Percentiles rank a stretch among this genome's conserved stretches.
phyloP scores from a whole-genome alignment of 2,888 invertebrate genomes.

The Agelastica alni region DNA sequence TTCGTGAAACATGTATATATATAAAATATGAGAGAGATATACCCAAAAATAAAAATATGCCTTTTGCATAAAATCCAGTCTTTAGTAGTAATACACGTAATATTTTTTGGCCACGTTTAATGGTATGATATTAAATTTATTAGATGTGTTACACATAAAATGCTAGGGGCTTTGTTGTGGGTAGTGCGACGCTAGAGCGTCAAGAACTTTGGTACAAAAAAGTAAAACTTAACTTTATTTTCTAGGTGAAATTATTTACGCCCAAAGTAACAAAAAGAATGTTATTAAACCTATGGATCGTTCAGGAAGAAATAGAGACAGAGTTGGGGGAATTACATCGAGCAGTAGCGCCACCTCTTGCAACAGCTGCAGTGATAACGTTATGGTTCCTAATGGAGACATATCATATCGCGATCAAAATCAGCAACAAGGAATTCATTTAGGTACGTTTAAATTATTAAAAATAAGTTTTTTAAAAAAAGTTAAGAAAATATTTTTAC shows the following conservation, averaged over 20 bases:
- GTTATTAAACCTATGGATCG: slow-evolving; percentile 53
- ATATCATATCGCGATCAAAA: slow-evolving; percentile 50
- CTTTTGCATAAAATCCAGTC: no score
- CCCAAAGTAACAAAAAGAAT: slow-evolving; percentile 51
- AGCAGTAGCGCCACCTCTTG: slow-evolving; percentile 62
- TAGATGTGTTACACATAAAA: no score
- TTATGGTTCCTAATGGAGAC: slow-evolving; percentile 46
- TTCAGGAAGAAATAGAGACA: slow-evolving; percentile 20
- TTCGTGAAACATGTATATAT: no score
- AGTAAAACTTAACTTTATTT: not conserved
- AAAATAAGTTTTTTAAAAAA: not conserved
- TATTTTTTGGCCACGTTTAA: no score
- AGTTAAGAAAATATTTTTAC: not conserved
- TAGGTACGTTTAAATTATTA: slow-evolving; percentile 51
- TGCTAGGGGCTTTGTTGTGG: no score
- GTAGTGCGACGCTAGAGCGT: no score
- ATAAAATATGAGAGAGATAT: no score
- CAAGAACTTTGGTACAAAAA: not conserved
- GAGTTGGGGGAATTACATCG: slow-evolving; percentile 59
- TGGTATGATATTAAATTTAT: no score
- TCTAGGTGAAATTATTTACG: slow-evolving; percentile 53
- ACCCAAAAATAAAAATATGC: no score
- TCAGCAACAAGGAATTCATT: slow-evolving; percentile 47
- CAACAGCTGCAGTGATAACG: slow-evolving; percentile 54
- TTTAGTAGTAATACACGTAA: no score